Conservation (phyloP, 2,113 vertebrate genomes). For the Hucho hucho region DNA sequence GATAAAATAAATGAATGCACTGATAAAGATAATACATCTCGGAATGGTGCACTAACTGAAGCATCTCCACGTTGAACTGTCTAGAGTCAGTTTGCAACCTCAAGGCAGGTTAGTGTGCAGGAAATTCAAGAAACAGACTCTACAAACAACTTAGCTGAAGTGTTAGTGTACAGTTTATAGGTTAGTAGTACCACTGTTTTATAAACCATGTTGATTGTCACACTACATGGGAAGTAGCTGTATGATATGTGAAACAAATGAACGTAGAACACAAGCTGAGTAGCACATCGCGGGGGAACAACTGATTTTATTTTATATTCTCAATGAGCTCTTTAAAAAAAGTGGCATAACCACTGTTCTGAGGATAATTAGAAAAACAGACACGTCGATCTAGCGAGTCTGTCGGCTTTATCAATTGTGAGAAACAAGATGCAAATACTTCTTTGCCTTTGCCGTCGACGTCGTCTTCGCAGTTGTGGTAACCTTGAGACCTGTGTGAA, state of each 20-base stretch:
- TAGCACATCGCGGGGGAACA: too few species aligned
- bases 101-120: slow-evolving; percentile 12
- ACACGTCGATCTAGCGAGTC: neutral
- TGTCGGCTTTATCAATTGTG: neutral
- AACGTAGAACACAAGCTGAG: neutral
- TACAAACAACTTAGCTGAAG: slow-evolving; percentile 18
- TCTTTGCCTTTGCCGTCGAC: neutral
- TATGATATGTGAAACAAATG: neutral
- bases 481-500: neutral
- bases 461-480: neutral
- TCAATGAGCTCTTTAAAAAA: too few species aligned
- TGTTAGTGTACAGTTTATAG: neutral
- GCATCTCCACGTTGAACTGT: neutral
- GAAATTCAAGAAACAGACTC: neutral
- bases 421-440: neutral
- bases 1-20: slow-evolving; percentile 13
- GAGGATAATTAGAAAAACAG: too few species aligned
- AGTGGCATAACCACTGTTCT: too few species aligned
- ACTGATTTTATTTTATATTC: too few species aligned
- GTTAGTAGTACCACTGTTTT: neutral
- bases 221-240: neutral
- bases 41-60: slow-evolving; percentile 16
- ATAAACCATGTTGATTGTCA: slow-evolving; percentile 13
- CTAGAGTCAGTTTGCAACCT: slow-evolving; percentile 6
- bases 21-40: slow-evolving; percentile 17